phyloP scores from a whole-genome alignment of 2,888 invertebrate species.

The Autographa pulchrina region DNA sequence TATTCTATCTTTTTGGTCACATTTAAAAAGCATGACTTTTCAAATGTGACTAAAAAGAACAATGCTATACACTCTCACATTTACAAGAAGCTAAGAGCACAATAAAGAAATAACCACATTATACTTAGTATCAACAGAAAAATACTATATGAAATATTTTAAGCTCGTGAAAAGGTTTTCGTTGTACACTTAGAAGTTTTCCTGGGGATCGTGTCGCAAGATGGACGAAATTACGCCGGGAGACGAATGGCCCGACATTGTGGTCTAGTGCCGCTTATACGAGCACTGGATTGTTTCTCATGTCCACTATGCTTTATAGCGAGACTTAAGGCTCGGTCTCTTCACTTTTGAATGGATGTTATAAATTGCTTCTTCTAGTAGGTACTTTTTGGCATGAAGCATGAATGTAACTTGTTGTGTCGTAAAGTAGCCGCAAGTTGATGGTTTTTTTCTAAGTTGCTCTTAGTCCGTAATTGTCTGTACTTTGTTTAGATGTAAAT shows the following conservation, averaged over 20 bases:
- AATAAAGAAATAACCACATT: conserved; percentile 27
- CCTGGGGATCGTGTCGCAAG: conserved; percentile 23
- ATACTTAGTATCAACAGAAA: conserved; percentile 14
- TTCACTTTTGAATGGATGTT: conserved; percentile 31
- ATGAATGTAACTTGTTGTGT: too few relatives aligned
- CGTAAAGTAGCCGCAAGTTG: too few relatives aligned
- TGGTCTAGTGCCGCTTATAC: conserved; percentile 16
- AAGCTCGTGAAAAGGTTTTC: conserved; percentile 40
- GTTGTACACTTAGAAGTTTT: conserved; percentile 33
- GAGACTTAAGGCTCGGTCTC: conserved; percentile 14
- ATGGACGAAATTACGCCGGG: conserved; percentile 34
- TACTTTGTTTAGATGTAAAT: too few relatives aligned
- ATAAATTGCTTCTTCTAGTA: not conserved
- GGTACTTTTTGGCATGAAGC: too few relatives aligned
- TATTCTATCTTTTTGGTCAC: too few relatives aligned
- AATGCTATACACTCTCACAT: conserved; percentile 24
- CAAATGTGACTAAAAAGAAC: conserved; percentile 13
- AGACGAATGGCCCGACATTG: conserved; percentile 32
- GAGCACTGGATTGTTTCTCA: conserved; percentile 27
- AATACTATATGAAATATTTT: conserved; percentile 40
- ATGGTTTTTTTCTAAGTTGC: too few relatives aligned
- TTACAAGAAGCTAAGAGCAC: conserved; percentile 34
- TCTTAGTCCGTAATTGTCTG: too few relatives aligned
- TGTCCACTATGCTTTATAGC: conserved; percentile 33
- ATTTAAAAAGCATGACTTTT: not conserved